Evolutionary conservation across 2,797 vertebrate genomes (phyloP).

Genomic region (Adrianichthys oophorus): DNA sequence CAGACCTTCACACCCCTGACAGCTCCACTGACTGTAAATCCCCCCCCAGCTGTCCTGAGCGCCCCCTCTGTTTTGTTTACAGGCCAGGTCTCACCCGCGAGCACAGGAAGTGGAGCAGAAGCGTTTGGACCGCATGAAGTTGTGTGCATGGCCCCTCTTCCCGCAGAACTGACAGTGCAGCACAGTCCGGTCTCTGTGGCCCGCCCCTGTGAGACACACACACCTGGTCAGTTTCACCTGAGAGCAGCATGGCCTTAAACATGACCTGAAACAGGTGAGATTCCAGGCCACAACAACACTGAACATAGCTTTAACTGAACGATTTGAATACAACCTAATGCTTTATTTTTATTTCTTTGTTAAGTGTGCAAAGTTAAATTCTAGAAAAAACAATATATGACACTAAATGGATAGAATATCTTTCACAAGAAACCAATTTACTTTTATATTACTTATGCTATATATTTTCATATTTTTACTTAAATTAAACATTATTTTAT

Average conservation of each 20-base stretch:
- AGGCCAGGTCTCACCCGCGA: constrained; percentile 83
- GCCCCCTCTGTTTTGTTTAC: not conserved
- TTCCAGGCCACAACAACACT: too few species aligned
- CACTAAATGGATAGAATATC: too few species aligned
- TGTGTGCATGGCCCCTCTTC: constrained; percentile 92
- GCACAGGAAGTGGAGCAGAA: constrained; percentile 97
- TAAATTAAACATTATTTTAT: too few species aligned
- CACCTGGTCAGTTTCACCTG: not conserved
- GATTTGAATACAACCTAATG: too few species aligned
- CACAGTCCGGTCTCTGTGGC: constrained; percentile 84
- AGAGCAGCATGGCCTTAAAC: not conserved
- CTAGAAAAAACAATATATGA: too few species aligned
- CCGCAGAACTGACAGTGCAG: constrained; percentile 97
- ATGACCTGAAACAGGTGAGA: too few species aligned
- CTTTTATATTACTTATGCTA: too few species aligned
- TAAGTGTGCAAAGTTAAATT: too few species aligned
- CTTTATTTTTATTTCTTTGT: too few species aligned
- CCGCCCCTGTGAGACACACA: constrained; percentile 67
- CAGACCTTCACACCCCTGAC: not conserved
- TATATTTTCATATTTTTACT: too few species aligned
- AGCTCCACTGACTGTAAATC: not conserved
- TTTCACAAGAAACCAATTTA: too few species aligned
- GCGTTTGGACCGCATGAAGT: constrained; percentile 92
- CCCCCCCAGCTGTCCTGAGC: not conserved
- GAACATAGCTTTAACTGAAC: too few species aligned